phyloP scores from a whole-genome alignment of 2,888 invertebrate genomes.

The Papilio demoleus region DNA sequence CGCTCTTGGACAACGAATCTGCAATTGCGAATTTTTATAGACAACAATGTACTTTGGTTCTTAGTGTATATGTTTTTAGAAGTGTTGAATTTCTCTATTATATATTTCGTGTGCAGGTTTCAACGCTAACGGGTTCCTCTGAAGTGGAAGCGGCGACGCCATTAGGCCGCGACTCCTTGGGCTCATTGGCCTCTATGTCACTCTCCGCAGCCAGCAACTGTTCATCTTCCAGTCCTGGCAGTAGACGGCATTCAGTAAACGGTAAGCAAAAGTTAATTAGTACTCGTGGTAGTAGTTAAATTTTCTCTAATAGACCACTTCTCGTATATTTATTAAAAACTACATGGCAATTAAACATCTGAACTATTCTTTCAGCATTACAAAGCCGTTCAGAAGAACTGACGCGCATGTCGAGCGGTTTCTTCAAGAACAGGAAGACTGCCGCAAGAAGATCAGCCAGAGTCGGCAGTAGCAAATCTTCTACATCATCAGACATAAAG shows the following conservation, averaged over 20 bases:
- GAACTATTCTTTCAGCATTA: slow-evolving; percentile 79
- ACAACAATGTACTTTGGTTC: not conserved
- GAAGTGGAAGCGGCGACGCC: slow-evolving; percentile 83
- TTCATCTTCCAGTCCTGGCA: slow-evolving; percentile 89
- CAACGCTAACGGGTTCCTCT: slow-evolving; percentile 93
- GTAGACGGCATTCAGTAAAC: slow-evolving; percentile 90
- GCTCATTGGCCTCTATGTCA: slow-evolving; percentile 90
- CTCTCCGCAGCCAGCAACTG: slow-evolving; percentile 91
- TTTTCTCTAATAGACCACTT: no score
- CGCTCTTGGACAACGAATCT: no score
- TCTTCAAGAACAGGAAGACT: slow-evolving; percentile 90
- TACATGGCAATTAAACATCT: no score
- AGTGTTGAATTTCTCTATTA: slow-evolving; percentile 1
- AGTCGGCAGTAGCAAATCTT: slow-evolving; percentile 83
- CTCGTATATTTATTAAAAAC: no score
- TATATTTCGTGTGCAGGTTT: slow-evolving; percentile 78
- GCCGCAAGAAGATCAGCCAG: slow-evolving; percentile 91
- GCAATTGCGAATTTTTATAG: no score
- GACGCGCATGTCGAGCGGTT: slow-evolving; percentile 80
- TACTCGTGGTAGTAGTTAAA: no score
- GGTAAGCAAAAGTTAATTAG: slow-evolving; percentile 76
- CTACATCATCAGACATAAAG: slow-evolving; percentile 73
- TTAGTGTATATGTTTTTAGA: not conserved
- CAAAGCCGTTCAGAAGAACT: slow-evolving; percentile 75
- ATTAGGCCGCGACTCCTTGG: slow-evolving; percentile 84